Conservation (phyloP, 2,113 vertebrate species). For the Phylloscopus whistleri region DNA sequence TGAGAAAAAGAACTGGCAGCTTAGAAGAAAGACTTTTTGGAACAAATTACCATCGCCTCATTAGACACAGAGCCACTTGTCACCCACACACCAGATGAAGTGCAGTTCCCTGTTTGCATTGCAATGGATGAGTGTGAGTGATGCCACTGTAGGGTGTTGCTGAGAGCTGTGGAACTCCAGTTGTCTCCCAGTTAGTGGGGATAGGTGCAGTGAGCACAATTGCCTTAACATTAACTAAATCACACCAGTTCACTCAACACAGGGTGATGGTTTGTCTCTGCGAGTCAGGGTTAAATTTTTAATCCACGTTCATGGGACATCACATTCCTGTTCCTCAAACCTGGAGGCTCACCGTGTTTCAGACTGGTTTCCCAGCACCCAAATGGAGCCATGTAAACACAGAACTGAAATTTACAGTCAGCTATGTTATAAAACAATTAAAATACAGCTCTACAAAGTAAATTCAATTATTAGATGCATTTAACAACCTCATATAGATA, state of each 20-base stretch:
- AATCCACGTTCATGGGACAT: neutral
- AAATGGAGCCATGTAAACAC: neutral
- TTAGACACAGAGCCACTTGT: slow-evolving; percentile 8
- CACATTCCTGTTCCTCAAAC: neutral
- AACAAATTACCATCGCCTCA: neutral
- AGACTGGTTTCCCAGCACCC: neutral
- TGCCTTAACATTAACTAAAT: neutral
- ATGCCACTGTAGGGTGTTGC: neutral
- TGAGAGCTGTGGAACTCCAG: neutral
- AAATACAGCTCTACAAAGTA: neutral
- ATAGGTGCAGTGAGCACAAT: neutral
- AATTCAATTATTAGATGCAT: slow-evolving; percentile 20
- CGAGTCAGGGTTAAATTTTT: neutral
- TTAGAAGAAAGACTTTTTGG: neutral
- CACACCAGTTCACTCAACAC: neutral
- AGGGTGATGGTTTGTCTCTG: neutral
- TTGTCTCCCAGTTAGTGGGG: neutral
- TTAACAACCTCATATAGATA: neutral
- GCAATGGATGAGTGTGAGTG: neutral
- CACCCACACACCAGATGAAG: slow-evolving; percentile 40
- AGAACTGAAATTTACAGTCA: neutral
- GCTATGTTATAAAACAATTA: neutral
- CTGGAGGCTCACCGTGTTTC: neutral
- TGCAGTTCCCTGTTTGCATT: neutral
- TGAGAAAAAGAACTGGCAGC: slow-evolving; percentile 10